Evolutionary conservation across 2,113 vertebrate species (phyloP).

Genomic region (Entomyzon cyanotis): DNA sequence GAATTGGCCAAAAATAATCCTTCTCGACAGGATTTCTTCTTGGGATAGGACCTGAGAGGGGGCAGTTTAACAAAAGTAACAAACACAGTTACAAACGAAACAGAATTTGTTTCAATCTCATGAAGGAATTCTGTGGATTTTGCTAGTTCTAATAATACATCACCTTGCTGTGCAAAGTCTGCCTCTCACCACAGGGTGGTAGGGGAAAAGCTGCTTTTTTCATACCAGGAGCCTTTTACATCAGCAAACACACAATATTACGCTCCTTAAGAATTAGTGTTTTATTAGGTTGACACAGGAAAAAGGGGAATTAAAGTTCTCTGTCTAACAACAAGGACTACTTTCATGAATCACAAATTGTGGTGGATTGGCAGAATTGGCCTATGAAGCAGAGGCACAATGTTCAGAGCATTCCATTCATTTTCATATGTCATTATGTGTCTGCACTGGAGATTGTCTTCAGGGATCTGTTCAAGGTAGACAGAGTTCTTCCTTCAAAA

Average conservation of each 20-base stretch:
- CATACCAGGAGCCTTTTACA: not conserved
- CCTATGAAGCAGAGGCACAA: not conserved
- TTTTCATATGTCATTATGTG: not conserved
- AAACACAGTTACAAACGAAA: constrained; percentile 35
- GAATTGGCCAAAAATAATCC: constrained; percentile 59
- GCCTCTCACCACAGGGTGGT: not conserved
- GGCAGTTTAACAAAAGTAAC: constrained; percentile 32
- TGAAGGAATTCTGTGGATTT: constrained; percentile 21
- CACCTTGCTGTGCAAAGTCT: constrained; percentile 28
- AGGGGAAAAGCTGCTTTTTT: constrained; percentile 37
- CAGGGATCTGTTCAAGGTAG: not conserved
- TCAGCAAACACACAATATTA: not conserved
- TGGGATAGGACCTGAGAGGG: constrained; percentile 26
- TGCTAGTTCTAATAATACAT: constrained; percentile 25
- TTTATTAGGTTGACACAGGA: not conserved
- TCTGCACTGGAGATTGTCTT: not conserved
- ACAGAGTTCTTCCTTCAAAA: constrained; percentile 1
- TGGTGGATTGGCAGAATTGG: not conserved
- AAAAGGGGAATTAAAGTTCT: not conserved
- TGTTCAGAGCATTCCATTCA: not conserved
- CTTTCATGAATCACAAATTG: not conserved
- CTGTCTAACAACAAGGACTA: not conserved
- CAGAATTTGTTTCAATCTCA: constrained; percentile 46
- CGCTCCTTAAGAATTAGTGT: not conserved
- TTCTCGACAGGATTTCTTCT: constrained; percentile 53